Percentiles rank a stretch among this genome's conserved stretches.
phyloP scores from a whole-genome alignment of 1,140 invertebrate genomes.

The Bombyx mori region ASM3026992v2 NC_085122.1:7052501-7053000 shows the following conservation, averaged over 20 bases:
- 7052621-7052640: conserved; percentile 52
- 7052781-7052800: conserved; percentile 34
- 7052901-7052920: too few relatives aligned
- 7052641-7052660: conserved; percentile 46
- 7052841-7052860: too few relatives aligned
- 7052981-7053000: too few relatives aligned
- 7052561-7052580: too few relatives aligned
- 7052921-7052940: too few relatives aligned
- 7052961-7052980: too few relatives aligned
- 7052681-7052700: conserved; percentile 70
- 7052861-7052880: too few relatives aligned
- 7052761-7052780: conserved; percentile 29
- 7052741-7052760: conserved; percentile 46
- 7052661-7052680: conserved; percentile 73
- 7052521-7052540: too few relatives aligned
- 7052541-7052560: too few relatives aligned
- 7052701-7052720: conserved; percentile 74
- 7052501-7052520: background rate
- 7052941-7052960: too few relatives aligned
- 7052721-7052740: conserved; percentile 73
- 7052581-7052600: conserved; percentile 28
- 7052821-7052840: too few relatives aligned
- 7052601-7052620: conserved; percentile 70
- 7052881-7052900: too few relatives aligned
- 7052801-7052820: background rate